A percentile compares a stretch with the other conserved stretches of the same genome.
Conservation (phyloP, 2,888 invertebrate genomes). For the Cryptosula pallasiana region DNA sequence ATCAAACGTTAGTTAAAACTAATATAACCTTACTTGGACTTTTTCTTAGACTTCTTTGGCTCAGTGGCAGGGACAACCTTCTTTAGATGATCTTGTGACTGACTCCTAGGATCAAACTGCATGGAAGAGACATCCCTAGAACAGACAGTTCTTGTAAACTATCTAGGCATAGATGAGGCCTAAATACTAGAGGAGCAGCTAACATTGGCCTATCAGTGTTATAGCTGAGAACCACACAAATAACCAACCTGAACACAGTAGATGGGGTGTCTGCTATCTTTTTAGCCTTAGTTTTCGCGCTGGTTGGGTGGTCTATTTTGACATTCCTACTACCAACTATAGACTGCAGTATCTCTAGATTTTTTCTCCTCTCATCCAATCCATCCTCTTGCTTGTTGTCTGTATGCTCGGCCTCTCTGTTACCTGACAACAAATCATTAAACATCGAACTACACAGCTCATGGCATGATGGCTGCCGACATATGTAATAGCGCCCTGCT, state of each 20-base stretch:
- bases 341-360: conserved; percentile 35
- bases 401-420: conserved; percentile 30
- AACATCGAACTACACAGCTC: no score
- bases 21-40: not conserved
- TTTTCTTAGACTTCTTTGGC: not conserved
- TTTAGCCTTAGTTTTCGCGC: not conserved
- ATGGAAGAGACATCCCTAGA: conserved; percentile 35
- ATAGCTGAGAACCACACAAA: no score
- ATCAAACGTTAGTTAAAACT: no score
- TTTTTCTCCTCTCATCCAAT: conserved; percentile 36
- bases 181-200: no score
- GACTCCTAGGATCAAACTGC: conserved; percentile 36
- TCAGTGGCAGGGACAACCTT: conserved; percentile 3
- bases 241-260: conserved; percentile 23
- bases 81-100: conserved; percentile 36
- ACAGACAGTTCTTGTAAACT: no score
- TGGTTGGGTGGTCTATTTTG: not conserved
- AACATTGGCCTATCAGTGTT: no score
- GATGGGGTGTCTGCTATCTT: conserved; percentile 32
- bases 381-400: conserved; percentile 39
- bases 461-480: no score
- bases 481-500: no score
- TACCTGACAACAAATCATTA: not conserved
- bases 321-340: conserved; percentile 33
- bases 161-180: no score